Evolutionary conservation across 2,797 vertebrate species (phyloP).

Genomic region (Notamacropus eugenii): DNA sequence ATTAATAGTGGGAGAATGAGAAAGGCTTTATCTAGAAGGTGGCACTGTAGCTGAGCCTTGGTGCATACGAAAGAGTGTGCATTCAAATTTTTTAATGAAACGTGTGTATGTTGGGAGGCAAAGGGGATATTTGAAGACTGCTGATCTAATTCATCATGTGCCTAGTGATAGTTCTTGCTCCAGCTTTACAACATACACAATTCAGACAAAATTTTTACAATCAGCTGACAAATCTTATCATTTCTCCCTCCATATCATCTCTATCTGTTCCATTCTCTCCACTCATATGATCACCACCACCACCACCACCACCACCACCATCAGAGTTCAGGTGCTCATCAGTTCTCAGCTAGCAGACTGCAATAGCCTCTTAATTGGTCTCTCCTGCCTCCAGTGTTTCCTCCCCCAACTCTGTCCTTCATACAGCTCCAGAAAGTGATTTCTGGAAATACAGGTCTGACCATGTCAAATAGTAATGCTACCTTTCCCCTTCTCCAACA

Average conservation of each 20-base stretch:
- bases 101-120: background rate
- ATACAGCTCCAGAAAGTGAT: background rate
- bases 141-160: background rate
- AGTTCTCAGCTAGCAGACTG: background rate
- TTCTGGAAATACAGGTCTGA: background rate
- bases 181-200: background rate
- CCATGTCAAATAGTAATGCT: background rate
- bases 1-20: background rate
- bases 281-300: background rate
- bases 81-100: background rate
- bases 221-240: background rate
- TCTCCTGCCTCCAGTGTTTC: background rate
- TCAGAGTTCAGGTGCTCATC: background rate
- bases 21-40: background rate
- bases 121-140: background rate
- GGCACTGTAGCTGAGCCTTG: background rate
- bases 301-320: no score
- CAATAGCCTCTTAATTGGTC: background rate
- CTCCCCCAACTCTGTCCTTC: background rate
- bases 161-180: background rate
- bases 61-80: background rate
- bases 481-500: background rate
- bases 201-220: background rate
- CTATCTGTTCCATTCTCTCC: background rate
- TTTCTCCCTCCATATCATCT: background rate